A percentile compares a stretch with the other conserved stretches of the same genome.
Evolutionary conservation across 1,140 invertebrate species (phyloP).

Genomic region (Drosophila tsacasi): DNA sequence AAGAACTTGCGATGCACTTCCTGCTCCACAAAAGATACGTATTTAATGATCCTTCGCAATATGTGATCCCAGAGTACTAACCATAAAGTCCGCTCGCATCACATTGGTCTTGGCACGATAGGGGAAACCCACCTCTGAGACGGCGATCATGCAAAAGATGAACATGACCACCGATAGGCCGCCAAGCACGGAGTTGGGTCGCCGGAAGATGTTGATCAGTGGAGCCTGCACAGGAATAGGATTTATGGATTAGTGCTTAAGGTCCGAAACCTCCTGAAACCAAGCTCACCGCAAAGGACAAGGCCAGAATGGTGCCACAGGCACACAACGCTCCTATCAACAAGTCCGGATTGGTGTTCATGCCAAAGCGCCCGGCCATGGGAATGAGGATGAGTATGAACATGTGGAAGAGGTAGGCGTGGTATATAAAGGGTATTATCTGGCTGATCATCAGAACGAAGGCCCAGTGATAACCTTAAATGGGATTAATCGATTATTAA

Average conservation of each 20-base stretch:
- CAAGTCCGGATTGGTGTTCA: slow-evolving; percentile 87
- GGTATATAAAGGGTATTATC: slow-evolving; percentile 85
- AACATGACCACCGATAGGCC: slow-evolving; percentile 85
- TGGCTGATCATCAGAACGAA: slow-evolving; percentile 85
- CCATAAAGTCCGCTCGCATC: slow-evolving; percentile 89
- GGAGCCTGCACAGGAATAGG: slow-evolving; percentile 44
- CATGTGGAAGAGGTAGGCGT: slow-evolving; percentile 88
- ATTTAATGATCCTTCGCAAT: neutral
- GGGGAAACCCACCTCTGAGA: slow-evolving; percentile 91
- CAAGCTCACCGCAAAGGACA: slow-evolving; percentile 71
- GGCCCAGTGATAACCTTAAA: slow-evolving; percentile 86
- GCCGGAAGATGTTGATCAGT: slow-evolving; percentile 66
- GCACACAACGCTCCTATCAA: slow-evolving; percentile 85
- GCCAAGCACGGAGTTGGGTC: slow-evolving; percentile 83
- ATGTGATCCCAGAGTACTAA: slow-evolving; percentile 71
- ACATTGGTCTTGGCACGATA: slow-evolving; percentile 89
- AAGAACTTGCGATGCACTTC: slow-evolving; percentile 88
- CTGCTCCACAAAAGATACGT: slow-evolving; percentile 70
- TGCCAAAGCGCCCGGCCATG: slow-evolving; percentile 89
- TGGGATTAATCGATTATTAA: neutral
- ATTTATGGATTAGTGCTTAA: neutral
- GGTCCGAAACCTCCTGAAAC: no score
- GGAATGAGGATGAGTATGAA: slow-evolving; percentile 89
- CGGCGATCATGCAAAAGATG: slow-evolving; percentile 86
- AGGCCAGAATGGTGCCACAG: slow-evolving; percentile 75